Evolutionary conservation across 2,113 vertebrate genomes (phyloP), one percentile per base, ranked within the genome.

Genomic region (Dasyurus viverrinus): DNA sequence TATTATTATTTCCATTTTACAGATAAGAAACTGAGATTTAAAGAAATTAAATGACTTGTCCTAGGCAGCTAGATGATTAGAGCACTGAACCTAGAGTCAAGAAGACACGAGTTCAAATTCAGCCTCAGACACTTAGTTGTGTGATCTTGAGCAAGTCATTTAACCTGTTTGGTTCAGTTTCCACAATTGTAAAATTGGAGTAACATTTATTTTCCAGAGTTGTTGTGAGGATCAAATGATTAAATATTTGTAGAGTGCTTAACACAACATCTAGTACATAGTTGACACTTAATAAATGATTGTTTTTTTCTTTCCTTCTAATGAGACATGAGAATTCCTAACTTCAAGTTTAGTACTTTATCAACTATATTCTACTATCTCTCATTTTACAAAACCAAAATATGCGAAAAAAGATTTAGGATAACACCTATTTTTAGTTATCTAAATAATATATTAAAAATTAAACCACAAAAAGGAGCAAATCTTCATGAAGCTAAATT

Each of bases 371-470:
- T 11, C 57, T 60, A 60, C 27, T 36, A 68, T 10, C 12, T 36
- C 36, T n/a, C 27, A n/a, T 76, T 76, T 76, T 94, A 94, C 47
- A 93, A 94, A 92, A 91, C 95, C 53, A 94, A 53, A 94, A 52
- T 90, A 89, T 92, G 46, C 3, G 10, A 55, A 1, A n/a, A 89
- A 93, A 2, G 27, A 91, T 25, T 60, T 91, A 54, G 53, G 2
- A 68, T 30, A 76, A n/a, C 14, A 4, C 25, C 6, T 36, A 92
- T 90, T 93, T n/a, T 95, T 52, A 91, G 54, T 92, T 42, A 92
- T 92, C 91, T 93, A 91, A 95, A 97, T 8, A 84, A 76, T 91
- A 94, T 91, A 60, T 54, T 96, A 91, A 92, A 89, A 60, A 60
- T 68, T 68, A 36, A 68, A 68, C 57, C 27, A 68, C 57, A 57